These are phyloP conservation scores for Ctena decussata DNA, from an alignment of 2,888 invertebrate species.

Conservation along the genomic window DNA sequence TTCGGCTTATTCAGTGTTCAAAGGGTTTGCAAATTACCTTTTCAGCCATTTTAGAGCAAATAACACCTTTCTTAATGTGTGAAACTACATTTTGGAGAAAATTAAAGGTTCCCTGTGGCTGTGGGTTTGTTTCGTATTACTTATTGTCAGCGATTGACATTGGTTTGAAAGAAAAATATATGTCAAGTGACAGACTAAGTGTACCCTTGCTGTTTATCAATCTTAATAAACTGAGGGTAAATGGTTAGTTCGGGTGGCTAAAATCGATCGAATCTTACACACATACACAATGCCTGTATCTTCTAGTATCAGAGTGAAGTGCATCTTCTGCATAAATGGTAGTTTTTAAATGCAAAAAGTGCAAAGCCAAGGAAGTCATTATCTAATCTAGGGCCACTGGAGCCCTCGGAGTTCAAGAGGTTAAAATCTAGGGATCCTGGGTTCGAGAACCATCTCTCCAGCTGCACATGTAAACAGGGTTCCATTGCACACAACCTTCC, in stretches of 20 bases:
- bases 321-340: too few species aligned
- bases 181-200: background rate
- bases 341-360: too few species aligned
- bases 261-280: too few species aligned
- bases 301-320: too few species aligned
- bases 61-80: slow-evolving; percentile 1
- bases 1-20: background rate
- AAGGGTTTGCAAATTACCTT: slow-evolving; percentile 8
- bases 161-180: background rate
- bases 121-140: background rate
- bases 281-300: too few species aligned
- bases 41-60: background rate
- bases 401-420: too few species aligned
- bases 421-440: too few species aligned
- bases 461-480: too few species aligned
- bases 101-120: background rate
- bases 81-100: background rate
- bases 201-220: background rate
- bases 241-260: background rate
- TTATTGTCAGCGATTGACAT: background rate
- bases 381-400: too few species aligned
- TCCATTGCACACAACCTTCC: too few species aligned
- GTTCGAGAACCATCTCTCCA: too few species aligned
- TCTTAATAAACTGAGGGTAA: background rate
- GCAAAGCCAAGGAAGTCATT: too few species aligned